These are phyloP conservation scores for Heliothis peltigera DNA, from an alignment of 2,888 invertebrate species.

Conservation along the genomic window DNA sequence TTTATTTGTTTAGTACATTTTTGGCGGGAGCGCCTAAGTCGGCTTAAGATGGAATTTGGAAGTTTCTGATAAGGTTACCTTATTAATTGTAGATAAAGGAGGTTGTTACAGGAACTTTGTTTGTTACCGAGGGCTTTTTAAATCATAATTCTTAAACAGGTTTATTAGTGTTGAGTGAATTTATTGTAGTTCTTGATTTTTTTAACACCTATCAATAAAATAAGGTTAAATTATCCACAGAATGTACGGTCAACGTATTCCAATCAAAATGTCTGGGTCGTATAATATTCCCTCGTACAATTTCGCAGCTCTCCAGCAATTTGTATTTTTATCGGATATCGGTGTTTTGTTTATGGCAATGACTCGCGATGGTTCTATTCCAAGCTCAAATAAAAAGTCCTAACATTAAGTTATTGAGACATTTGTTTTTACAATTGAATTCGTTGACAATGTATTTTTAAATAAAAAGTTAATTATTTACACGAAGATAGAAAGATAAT, in stretches of 20 bases:
- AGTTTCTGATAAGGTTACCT: neutral
- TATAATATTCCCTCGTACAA: slow-evolving; percentile 6
- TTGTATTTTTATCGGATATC: slow-evolving; percentile 61
- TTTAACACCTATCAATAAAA: too few species aligned
- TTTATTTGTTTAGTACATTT: slow-evolving; percentile 28
- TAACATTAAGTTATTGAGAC: slow-evolving; percentile 33
- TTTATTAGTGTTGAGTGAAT: too few species aligned
- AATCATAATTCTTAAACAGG: too few species aligned
- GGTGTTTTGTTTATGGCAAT: slow-evolving; percentile 67
- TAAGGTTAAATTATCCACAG: too few species aligned
- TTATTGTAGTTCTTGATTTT: too few species aligned
- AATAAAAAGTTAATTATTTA: slow-evolving; percentile 14
- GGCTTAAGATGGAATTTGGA: slow-evolving; percentile 12
- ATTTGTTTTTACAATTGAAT: slow-evolving; percentile 45
- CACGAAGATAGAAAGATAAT: neutral
- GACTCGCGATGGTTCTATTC: slow-evolving; percentile 36
- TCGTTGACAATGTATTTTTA: slow-evolving; percentile 47
- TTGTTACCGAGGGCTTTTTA: neutral
- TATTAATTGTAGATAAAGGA: slow-evolving; percentile 4
- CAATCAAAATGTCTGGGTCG: neutral
- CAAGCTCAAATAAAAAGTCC: slow-evolving; percentile 37
- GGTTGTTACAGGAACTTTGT: neutral
- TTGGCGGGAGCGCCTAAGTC: slow-evolving; percentile 20
- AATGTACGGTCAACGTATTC: neutral
- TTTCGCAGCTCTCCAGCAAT: slow-evolving; percentile 12